These are phyloP conservation scores for Eurois occulta DNA, from an alignment of 2,888 invertebrate genomes.

Conservation along the genomic window DNA sequence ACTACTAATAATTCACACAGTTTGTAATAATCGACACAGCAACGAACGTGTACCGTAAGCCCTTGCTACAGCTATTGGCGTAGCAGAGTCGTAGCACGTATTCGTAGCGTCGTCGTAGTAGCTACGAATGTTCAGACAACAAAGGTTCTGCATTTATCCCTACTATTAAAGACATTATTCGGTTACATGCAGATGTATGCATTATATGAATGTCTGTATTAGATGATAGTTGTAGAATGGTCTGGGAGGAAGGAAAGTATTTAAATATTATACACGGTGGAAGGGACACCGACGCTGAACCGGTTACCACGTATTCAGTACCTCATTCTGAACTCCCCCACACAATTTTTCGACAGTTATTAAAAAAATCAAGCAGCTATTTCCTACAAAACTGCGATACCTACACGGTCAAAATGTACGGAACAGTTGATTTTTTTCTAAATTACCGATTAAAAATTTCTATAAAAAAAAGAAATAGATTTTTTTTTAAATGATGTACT, in stretches of 20 bases:
- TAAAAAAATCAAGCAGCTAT: no score
- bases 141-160: slow-evolving; percentile 8
- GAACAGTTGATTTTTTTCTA: no score
- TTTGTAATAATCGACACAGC: neutral
- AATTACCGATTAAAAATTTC: no score
- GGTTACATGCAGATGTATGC: slow-evolving; percentile 12
- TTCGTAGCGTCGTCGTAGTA: slow-evolving; percentile 43
- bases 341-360: no score
- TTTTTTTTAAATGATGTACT: no score
- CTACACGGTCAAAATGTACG: no score
- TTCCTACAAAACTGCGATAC: no score
- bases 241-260: neutral
- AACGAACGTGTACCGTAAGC: slow-evolving; percentile 18
- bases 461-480: no score
- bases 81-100: slow-evolving; percentile 30
- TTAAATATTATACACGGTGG: neutral
- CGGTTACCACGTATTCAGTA: no score
- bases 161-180: slow-evolving; percentile 7
- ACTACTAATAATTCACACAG: neutral
- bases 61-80: slow-evolving; percentile 12
- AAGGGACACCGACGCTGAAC: no score
- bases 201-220: neutral
- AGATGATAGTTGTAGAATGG: neutral
- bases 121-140: slow-evolving; percentile 26
- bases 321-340: no score